Base-by-base conservation (phyloP, 2,888 invertebrate species). In the Athrips mouffetella region DNA sequence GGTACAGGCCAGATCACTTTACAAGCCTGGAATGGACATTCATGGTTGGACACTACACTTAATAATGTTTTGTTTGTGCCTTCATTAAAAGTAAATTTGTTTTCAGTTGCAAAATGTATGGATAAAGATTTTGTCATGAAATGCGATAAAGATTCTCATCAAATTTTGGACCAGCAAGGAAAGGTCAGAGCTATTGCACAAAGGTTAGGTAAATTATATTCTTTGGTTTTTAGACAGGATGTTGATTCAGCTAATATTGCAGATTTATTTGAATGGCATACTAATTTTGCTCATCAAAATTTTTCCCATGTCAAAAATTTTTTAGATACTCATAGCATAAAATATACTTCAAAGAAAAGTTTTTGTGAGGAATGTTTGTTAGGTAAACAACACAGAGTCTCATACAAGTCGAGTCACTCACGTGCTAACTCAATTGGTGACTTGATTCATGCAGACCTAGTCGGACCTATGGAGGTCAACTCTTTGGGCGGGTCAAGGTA, bases 31-130 rank as follows among this genome's bases (percentile, higher is more conserved):
- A 41, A 52, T 30, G 48, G 41, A 6, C 8, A 48, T 8, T 15
- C 8, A 13, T 31, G 30, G n/a, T n/a, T 48, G 13, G 29, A 40
- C 11, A 11, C 47, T 2, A 39, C 39, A 16, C 10, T 47, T 6
- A 47, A n/a, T 29, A 27, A 47, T 27, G 39, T 47, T 3, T 33
- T 47, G 1, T 30, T 39, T 20, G 47, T 39, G 8, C 47, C 47
- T 3, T 29, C 31, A 6, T 18, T 47, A 2, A 39, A 47, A 18
- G 39, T 47, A 3, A 47, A 47, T 29, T 18, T 47, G n/a, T 47
- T 47, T 20, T 47, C 47, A 8, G 27, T 27, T 10, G 2, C 47
- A 1, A 29, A 27, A 11, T 21, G 8, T 4, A 20, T 23, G 11
- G 11, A 31, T 11, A 31, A 11, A 10, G 31, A 10, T 11, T 31